Conservation (phyloP, 2,113 vertebrate species). For the Dromaius novaehollandiae region DNA sequence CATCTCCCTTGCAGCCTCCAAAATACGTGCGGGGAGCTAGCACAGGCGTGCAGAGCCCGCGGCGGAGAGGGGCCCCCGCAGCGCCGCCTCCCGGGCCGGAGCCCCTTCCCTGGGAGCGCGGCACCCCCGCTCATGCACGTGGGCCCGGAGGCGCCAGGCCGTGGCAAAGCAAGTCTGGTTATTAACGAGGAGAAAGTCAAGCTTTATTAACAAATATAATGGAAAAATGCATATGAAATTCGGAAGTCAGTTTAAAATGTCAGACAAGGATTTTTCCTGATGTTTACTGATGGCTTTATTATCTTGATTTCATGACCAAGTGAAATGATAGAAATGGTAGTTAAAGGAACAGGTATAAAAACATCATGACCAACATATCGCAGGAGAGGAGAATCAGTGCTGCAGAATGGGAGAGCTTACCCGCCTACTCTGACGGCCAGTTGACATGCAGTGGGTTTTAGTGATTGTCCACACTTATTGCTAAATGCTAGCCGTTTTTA, state of each 20-base stretch:
- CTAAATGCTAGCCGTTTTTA: not conserved
- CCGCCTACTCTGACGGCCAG: not conserved
- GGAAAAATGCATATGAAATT: not conserved
- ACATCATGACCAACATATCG: not conserved
- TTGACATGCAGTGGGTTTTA: not conserved
- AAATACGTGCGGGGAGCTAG: not conserved
- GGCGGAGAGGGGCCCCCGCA: too few relatives aligned
- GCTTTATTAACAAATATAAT: not conserved
- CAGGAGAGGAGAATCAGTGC: not conserved
- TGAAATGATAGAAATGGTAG: constrained; percentile 6
- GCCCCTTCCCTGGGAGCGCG: not conserved
- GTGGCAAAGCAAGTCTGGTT: not conserved
- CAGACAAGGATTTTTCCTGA: not conserved
- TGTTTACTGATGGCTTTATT: constrained; percentile 4
- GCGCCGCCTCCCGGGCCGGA: too few relatives aligned
- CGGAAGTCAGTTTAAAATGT: constrained; percentile 10
- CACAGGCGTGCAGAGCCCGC: too few relatives aligned
- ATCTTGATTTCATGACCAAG: not conserved
- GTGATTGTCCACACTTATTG: not conserved
- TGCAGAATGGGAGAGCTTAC: not conserved
- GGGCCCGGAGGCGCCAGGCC: not conserved
- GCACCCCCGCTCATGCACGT: not conserved
- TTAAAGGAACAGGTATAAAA: constrained; percentile 10
- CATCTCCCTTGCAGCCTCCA: fast-evolving
- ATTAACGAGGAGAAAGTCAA: not conserved